Percentiles rank a stretch among this genome's conserved stretches.
These are phyloP conservation scores for Dolichotis patagonum DNA, from an alignment of 2,113 vertebrate species.

Conservation along the genomic window DNA sequence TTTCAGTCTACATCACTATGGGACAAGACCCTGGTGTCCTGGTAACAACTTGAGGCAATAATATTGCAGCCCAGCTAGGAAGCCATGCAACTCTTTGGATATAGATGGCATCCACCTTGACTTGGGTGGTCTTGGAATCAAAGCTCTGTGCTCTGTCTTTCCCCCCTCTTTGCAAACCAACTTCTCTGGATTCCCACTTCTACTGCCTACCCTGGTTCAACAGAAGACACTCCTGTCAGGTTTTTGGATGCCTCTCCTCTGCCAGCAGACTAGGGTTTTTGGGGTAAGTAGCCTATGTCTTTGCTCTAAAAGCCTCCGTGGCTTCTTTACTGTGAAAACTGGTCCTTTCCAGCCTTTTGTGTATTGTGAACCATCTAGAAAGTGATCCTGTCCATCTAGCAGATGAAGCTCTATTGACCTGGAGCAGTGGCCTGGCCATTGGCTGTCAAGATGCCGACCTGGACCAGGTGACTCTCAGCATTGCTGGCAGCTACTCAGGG, in stretches of 20 bases:
- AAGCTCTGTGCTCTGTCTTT: neutral
- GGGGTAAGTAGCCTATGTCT: neutral
- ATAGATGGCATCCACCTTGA: neutral
- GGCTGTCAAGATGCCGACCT: neutral
- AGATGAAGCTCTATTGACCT: neutral
- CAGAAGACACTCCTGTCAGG: neutral
- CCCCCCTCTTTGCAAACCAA: neutral
- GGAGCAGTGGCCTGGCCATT: neutral
- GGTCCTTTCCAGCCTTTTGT: neutral
- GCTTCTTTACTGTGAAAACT: neutral
- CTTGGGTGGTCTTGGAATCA: neutral
- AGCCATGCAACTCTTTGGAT: neutral
- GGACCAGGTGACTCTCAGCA: neutral
- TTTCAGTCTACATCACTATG: neutral
- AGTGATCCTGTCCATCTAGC: neutral
- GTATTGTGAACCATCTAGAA: neutral
- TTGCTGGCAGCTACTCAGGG: neutral
- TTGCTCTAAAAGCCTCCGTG: neutral
- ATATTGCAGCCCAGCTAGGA: neutral
- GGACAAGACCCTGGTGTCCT: neutral
- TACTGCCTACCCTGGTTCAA: neutral
- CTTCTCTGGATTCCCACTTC: neutral
- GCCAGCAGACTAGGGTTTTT: neutral
- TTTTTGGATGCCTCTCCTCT: neutral
- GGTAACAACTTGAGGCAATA: neutral